Evolutionary conservation across 2,888 invertebrate species (phyloP).

Genomic region (Apodemia mormo): DNA sequence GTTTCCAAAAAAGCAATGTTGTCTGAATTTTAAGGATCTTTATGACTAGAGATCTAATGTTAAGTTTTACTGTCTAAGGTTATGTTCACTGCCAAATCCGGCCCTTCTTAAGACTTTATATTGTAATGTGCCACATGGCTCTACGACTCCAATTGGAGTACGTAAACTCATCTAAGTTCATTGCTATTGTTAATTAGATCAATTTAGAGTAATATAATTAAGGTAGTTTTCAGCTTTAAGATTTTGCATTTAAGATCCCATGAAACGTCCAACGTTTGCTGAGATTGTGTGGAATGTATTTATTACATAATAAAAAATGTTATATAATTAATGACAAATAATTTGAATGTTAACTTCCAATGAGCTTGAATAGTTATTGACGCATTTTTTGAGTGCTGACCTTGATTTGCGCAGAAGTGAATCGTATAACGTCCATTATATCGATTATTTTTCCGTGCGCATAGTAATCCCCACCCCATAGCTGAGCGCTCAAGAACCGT

Average conservation of each 20-base stretch:
- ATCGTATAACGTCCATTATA: too few species aligned
- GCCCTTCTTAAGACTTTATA: background rate
- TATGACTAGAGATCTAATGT: background rate
- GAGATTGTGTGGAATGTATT: constrained; percentile 3
- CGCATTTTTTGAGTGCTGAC: too few species aligned
- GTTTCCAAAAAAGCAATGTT: background rate
- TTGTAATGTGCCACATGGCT: constrained; percentile 23
- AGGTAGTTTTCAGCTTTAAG: constrained; percentile 35
- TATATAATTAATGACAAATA: too few species aligned
- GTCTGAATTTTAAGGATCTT: constrained; percentile 1
- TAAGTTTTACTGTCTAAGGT: background rate
- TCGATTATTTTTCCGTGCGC: too few species aligned
- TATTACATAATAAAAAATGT: background rate
- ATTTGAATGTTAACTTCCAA: too few species aligned
- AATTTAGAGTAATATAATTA: constrained; percentile 46
- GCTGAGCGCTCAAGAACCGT: too few species aligned
- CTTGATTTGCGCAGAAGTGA: too few species aligned
- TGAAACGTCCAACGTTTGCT: constrained; percentile 33
- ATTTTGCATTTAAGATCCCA: constrained; percentile 26
- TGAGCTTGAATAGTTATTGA: too few species aligned
- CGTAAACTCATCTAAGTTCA: constrained; percentile 7
- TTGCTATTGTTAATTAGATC: constrained; percentile 34
- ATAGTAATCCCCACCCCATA: too few species aligned
- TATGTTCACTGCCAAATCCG: background rate
- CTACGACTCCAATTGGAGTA: background rate